Conservation (phyloP, 1,140 invertebrate genomes). For the Sarcophaga peregrina region DNA sequence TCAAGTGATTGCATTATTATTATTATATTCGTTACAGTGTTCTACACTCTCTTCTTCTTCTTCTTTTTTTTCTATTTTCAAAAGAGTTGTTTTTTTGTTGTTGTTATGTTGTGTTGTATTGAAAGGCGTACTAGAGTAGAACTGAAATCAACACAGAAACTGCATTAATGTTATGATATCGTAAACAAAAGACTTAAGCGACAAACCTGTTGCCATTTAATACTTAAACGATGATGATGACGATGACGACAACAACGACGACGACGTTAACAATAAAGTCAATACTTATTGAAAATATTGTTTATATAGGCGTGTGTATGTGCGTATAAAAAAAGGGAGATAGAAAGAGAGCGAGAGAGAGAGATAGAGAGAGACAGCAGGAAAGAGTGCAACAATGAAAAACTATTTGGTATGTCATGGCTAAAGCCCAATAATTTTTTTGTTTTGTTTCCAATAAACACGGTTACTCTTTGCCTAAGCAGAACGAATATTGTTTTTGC, state of each 20-base stretch:
- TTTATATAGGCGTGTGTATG: no score
- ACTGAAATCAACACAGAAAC: conserved; percentile 4
- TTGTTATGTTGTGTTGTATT: no score
- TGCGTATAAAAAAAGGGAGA: not conserved
- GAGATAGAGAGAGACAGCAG: not conserved
- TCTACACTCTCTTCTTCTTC: not conserved
- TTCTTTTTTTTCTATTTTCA: not conserved
- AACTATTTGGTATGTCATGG: not conserved
- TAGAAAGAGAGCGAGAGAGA: not conserved
- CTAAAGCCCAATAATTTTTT: not conserved
- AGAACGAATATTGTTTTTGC: no score
- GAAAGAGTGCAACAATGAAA: no score
- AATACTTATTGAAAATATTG: no score
- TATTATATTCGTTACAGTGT: not conserved
- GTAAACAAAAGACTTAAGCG: conserved; percentile 43
- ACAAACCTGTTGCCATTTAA: conserved; percentile 34
- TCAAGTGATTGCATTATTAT: conserved; percentile 28
- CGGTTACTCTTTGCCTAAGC: no score
- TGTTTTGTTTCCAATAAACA: no score
- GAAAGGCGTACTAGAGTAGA: not conserved
- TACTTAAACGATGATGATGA: not conserved
- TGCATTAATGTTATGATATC: conserved; percentile 15
- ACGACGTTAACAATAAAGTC: no score
- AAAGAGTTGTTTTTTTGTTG: not conserved
- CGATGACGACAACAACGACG: no score